Percentiles rank a stretch among this genome's conserved stretches.
phyloP scores from a whole-genome alignment of 2,888 invertebrate species.

The Poecilobothrus nobilitatus region DNA sequence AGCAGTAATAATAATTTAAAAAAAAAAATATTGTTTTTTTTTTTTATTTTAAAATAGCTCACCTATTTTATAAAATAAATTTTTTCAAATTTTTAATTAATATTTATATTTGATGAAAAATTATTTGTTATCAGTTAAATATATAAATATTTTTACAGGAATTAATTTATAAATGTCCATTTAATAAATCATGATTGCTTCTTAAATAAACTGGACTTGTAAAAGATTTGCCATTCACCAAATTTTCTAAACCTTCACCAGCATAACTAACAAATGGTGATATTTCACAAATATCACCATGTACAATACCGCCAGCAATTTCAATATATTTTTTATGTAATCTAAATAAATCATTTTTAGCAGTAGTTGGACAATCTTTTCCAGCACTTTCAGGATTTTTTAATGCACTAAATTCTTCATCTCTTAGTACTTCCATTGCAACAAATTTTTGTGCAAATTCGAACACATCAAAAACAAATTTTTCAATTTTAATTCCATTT shows the following conservation, averaged over 20 bases:
- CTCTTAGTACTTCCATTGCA: constrained; percentile 84
- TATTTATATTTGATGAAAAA: too few species aligned
- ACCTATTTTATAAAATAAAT: neutral
- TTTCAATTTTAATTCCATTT: constrained; percentile 98
- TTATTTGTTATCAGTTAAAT: neutral
- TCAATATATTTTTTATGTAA: constrained; percentile 73
- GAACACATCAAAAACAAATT: constrained; percentile 98
- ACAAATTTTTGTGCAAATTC: constrained; percentile 84
- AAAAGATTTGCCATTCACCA: constrained; percentile 60
- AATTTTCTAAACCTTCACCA: constrained; percentile 70
- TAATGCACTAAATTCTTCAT: constrained; percentile 92
- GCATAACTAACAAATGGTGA: constrained; percentile 84
- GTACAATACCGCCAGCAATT: constrained; percentile 70
- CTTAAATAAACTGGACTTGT: constrained; percentile 56
- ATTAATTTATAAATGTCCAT: constrained; percentile 34
- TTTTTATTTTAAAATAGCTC: neutral
- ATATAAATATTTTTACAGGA: neutral
- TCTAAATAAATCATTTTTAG: constrained; percentile 64
- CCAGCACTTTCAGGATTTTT: constrained; percentile 85
- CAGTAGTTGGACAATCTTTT: constrained; percentile 86
- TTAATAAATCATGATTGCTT: constrained; percentile 41
- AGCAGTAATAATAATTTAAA: neutral
- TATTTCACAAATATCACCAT: constrained; percentile 68
- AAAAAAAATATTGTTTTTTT: neutral
- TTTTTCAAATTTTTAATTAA: neutral